Base-by-base conservation (phyloP, 2,888 invertebrate species). In the Trachelus troglodyta region DNA sequence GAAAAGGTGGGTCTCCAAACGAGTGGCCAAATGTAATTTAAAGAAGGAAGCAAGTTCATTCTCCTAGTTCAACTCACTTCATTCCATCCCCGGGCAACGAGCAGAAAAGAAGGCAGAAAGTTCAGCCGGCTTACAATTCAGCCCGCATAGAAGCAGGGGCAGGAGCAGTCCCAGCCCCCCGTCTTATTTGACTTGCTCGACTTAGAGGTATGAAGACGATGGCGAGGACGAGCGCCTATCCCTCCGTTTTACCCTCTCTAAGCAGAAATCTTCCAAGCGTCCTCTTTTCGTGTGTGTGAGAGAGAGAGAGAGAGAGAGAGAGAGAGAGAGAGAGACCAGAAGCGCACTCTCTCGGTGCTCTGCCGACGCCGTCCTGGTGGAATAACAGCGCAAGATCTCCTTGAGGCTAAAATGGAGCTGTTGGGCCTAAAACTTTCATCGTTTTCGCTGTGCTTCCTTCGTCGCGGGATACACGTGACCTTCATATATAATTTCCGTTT, bases 1-100 rank as follows among this genome's bases (percentile, higher is more conserved):
- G 69, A 77, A 74, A 30, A 37, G 74, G 37, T 73, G 71, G 83
- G 86, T 84, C 85, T 84, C 86, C 86, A 87, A 86, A 88, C 89
- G 88, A 89, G 88, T 88, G 89, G 89, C 89, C 90, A 89, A 89
- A 90, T 89, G 89, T 89, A 90, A 90, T 90, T 89, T 89, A 89
- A 90, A 89, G 88, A 88, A 88, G 87, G 84, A 87, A 86, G 87
- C 85, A 88, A 88, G 84, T 88, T 85, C 82, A 83, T 84, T 81
- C 84, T 75, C 71, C 76, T 82, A 81, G 56, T 79, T 82, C 83
- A 81, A 83, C 82, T 81, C 79, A 79, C 82, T 82, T 77, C 78
- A 74, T 74, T n/a, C 74, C 74, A n/a, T 23, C n/a, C 80, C 80
- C 85, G 79, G 84, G 83, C 86, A 88, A 85, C 85, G 85, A 86